Conservation (phyloP, 2,888 invertebrate species). For the Plagodis dolabraria region DNA sequence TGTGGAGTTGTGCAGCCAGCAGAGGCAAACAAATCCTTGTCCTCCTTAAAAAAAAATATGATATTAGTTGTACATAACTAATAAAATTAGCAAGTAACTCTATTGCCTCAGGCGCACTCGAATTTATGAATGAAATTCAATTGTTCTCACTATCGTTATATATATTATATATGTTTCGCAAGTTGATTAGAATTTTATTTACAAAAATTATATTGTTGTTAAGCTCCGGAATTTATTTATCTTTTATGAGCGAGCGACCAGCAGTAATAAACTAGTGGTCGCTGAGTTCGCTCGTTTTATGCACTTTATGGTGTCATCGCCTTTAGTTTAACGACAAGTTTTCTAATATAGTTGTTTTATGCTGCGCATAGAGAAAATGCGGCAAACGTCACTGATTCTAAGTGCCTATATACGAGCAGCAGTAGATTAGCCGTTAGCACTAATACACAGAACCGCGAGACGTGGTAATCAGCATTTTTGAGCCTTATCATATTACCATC, state of each 20-base stretch:
- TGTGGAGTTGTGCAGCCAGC: no score
- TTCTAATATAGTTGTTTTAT: conserved; percentile 7
- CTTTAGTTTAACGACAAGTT: conserved; percentile 13
- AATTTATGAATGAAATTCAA: no score
- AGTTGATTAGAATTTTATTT: conserved; percentile 28
- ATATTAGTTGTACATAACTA: neutral
- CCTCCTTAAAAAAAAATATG: neutral
- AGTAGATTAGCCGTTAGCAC: no score
- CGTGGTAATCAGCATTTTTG: no score
- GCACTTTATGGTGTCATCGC: conserved; percentile 17
- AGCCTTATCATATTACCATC: no score
- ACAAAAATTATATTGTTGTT: conserved; percentile 18
- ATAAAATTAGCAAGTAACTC: no score
- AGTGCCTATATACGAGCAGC: no score
- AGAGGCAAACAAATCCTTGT: neutral
- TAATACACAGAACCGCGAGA: no score
- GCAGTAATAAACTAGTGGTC: conserved; percentile 25
- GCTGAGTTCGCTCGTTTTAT: conserved; percentile 16
- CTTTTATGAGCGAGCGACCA: conserved; percentile 22
- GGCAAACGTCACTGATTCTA: no score
- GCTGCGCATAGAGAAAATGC: neutral
- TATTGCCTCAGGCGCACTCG: neutral
- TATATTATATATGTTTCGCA: conserved; percentile 15
- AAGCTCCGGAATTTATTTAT: conserved; percentile 26
- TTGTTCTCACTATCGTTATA: no score